A percentile compares a stretch with the other conserved stretches of the same genome.
Conservation (phyloP, 2,113 vertebrate genomes). For the Phylloscopus trochilus region DNA sequence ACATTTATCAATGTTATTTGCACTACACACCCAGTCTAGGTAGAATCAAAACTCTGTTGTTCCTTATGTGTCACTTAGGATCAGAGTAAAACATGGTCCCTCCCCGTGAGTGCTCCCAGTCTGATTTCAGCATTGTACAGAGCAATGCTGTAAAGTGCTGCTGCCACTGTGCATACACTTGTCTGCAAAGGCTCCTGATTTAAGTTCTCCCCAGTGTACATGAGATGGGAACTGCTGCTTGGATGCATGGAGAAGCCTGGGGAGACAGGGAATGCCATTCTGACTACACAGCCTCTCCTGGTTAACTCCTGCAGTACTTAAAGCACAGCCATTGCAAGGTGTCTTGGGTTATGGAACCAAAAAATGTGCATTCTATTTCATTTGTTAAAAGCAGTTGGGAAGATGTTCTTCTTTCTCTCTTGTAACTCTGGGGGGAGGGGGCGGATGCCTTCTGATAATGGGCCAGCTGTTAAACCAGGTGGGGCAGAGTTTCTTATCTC, state of each 20-base stretch:
- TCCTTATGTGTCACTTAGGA: not conserved
- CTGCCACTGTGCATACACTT: rapidly evolving
- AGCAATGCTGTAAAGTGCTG: not conserved
- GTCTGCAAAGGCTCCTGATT: not conserved
- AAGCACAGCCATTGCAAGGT: not conserved
- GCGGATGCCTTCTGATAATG: too few relatives aligned
- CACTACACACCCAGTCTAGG: not conserved
- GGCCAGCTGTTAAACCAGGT: too few relatives aligned
- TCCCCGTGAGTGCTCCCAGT: not conserved
- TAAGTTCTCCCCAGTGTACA: not conserved
- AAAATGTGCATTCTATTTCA: too few relatives aligned
- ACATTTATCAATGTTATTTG: not conserved
- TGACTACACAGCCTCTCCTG: not conserved
- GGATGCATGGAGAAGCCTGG: not conserved
- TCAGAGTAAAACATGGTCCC: not conserved
- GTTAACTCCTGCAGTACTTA: not conserved
- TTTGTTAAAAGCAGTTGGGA: too few relatives aligned
- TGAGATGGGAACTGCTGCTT: not conserved
- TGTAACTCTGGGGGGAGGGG: too few relatives aligned
- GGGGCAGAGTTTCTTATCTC: too few relatives aligned
- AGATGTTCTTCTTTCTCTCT: too few relatives aligned
- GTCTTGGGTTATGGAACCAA: too few relatives aligned
- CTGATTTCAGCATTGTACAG: not conserved
- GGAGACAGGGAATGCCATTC: not conserved
- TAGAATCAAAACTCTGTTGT: not conserved